Percentiles rank a stretch among this genome's conserved stretches.
Conservation (phyloP, 1,140 invertebrate genomes). For the Atopsyche davidsoni region DNA sequence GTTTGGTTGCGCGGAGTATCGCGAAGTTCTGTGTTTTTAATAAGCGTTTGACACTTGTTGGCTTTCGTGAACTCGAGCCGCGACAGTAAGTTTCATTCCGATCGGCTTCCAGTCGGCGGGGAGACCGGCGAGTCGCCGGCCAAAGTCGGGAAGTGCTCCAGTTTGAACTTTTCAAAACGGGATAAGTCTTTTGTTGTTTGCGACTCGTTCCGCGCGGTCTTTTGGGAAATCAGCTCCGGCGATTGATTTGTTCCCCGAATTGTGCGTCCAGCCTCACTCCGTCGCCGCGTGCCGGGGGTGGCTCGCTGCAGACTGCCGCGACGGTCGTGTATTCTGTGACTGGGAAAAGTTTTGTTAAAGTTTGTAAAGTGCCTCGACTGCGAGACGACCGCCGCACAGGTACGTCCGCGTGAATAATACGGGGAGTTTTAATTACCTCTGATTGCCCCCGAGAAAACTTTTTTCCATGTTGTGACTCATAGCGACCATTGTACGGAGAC, state of each 20-base stretch:
- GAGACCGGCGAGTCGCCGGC: too few relatives aligned
- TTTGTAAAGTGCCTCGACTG: too few relatives aligned
- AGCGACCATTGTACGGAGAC: too few relatives aligned
- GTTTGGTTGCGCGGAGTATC: conserved; percentile 1
- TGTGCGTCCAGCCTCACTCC: too few relatives aligned
- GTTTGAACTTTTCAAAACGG: conserved; percentile 4
- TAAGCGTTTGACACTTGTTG: conserved; percentile 21
- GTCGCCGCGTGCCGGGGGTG: conserved; percentile 3
- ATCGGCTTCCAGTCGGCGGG: too few relatives aligned
- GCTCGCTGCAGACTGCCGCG: background rate
- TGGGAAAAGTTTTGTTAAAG: background rate
- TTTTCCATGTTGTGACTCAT: too few relatives aligned
- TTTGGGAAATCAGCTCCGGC: conserved; percentile 17
- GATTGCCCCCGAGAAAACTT: too few relatives aligned
- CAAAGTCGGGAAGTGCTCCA: conserved; percentile 14
- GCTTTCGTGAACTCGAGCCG: conserved; percentile 5
- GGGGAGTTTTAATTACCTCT: too few relatives aligned
- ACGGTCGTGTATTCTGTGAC: background rate
- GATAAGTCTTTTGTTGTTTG: conserved; percentile 21
- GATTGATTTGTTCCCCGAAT: conserved; percentile 13
- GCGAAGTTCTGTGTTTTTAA: conserved; percentile 12
- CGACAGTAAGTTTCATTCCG: too few relatives aligned
- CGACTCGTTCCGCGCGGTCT: conserved; percentile 5
- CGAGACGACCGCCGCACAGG: too few relatives aligned
- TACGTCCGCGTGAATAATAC: too few relatives aligned